phyloP scores from a whole-genome alignment of 2,113 vertebrate genomes.

The Syrrhaptes paradoxus region DNA sequence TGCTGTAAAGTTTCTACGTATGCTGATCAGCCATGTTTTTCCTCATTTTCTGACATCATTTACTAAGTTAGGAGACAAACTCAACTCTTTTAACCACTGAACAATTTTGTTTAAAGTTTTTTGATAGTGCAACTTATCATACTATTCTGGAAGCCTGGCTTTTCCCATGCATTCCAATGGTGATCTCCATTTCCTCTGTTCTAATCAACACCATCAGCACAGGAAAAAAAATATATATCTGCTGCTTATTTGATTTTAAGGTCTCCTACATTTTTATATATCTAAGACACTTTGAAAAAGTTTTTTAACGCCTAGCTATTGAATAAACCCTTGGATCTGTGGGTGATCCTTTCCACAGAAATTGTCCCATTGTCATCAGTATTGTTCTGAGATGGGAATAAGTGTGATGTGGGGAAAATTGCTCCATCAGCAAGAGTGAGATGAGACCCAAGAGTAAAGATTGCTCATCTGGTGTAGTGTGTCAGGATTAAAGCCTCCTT shows the following conservation, averaged over 20 bases:
- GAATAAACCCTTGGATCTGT: neutral
- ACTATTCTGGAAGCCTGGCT: neutral
- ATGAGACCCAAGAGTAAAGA: neutral
- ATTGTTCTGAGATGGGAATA: neutral
- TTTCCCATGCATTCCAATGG: constrained; percentile 63
- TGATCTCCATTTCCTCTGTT: constrained; percentile 54
- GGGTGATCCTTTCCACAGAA: neutral
- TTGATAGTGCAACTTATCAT: neutral
- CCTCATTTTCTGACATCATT: neutral
- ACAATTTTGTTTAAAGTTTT: neutral
- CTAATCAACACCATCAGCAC: constrained; percentile 60
- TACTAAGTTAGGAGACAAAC: neutral
- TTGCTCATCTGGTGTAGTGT: neutral
- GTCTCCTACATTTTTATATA: neutral
- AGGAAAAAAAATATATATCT: neutral
- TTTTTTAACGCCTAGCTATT: neutral
- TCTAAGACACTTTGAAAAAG: neutral
- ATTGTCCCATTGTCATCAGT: neutral
- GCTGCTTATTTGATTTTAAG: constrained; percentile 43
- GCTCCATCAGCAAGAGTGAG: neutral
- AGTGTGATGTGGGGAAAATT: neutral
- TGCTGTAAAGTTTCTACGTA: neutral
- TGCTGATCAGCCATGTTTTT: neutral
- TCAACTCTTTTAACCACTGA: neutral
- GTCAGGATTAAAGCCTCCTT: neutral